Base-by-base conservation (phyloP, 2,797 vertebrate genomes). In the Crocodylus rhombifer region DNA sequence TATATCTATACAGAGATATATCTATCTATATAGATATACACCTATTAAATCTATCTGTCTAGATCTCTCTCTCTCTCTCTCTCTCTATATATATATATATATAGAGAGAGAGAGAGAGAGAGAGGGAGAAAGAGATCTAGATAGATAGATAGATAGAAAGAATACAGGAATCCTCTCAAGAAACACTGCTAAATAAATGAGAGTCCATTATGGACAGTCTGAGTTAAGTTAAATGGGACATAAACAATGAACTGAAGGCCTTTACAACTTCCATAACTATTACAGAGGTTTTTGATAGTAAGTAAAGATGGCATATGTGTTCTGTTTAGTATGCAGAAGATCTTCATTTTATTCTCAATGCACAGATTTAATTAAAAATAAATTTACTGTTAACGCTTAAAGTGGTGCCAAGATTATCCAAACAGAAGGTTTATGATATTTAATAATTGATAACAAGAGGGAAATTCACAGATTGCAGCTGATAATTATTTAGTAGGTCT, bases 291-390 rank as follows among this genome's bases (percentile, higher is more conserved):
- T 97, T 92, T 97, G 97, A 96, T 95, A 87, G 82, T 97, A 97
- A 97, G 91, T 82, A 81, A 88, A 95, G 93, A 86, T 89, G 93
- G 96, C 93, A 95, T 79, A 90, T 90, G 93, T 97, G 93, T 96
- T 97, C 96, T 96, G 95, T 96, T 97, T 89, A 95, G 96, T 95
- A 92, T 95, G 95, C 94, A 94, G 95, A 95, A 95, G 92, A 96
- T 93, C 94, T 93, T 96, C 91, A 2, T 97, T 97, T 97, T 97
- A 98, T 95, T 97, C 97, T 97, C 97, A 97, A 97, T 96, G 97
- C 98, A 96, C 95, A 96, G 95, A 97, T 96, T 97, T 98, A 98
- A 99, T 99, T 98, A 98, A 99, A 98, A 98, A 98, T 98, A 97
- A 97, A 98, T 98, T 96, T 95, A 96, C 94, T 95, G 97, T 98